These are phyloP conservation scores for Microhierax caerulescens DNA, from an alignment of 2,797 vertebrate genomes.

Conservation along the genomic window DNA sequence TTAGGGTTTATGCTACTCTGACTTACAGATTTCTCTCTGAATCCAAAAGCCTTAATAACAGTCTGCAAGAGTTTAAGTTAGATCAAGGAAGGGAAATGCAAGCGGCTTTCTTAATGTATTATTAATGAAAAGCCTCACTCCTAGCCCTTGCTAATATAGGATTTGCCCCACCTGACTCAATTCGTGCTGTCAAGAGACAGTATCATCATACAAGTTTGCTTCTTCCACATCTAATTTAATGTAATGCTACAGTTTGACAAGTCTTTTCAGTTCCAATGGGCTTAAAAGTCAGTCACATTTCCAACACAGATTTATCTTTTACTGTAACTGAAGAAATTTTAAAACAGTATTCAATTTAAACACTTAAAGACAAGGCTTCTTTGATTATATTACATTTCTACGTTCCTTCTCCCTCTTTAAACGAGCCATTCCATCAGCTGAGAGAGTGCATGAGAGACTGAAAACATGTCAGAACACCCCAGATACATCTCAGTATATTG, in stretches of 20 bases:
- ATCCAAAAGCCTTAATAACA: neutral
- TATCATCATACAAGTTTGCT: neutral
- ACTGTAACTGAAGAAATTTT: neutral
- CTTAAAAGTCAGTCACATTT: constrained; percentile 25
- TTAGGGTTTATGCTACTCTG: neutral
- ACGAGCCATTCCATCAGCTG: constrained; percentile 7
- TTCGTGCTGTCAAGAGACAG: neutral
- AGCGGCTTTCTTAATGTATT: neutral
- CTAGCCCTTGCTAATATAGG: neutral
- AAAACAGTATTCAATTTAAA: constrained; percentile 31
- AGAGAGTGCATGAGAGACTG: constrained; percentile 17
- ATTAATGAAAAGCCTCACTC: neutral
- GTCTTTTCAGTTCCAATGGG: neutral
- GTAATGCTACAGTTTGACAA: constrained; percentile 21
- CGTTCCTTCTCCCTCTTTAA: constrained; percentile 28
- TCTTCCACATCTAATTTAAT: constrained; percentile 52
- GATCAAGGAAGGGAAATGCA: neutral
- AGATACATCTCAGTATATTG: constrained; percentile 45
- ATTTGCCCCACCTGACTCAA: neutral
- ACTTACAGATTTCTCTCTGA: neutral
- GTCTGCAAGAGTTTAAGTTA: neutral
- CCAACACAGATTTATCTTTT: neutral
- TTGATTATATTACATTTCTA: neutral
- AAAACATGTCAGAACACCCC: constrained; percentile 21
- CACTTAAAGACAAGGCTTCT: constrained; percentile 29